phyloP scores from a whole-genome alignment of 1,140 invertebrate species.

The Camponotus vicinus region DNA sequence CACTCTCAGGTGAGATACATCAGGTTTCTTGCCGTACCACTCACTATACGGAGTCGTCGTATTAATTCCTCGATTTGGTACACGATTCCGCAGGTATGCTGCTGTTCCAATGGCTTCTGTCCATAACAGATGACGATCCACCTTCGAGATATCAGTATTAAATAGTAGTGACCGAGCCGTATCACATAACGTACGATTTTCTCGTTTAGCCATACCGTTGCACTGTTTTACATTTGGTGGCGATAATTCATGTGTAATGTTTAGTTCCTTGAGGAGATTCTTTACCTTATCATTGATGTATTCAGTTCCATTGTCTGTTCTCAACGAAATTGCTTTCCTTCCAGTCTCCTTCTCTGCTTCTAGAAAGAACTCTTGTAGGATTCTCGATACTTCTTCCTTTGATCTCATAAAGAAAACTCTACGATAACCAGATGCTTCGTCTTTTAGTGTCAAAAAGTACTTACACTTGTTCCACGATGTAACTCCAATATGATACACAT shows the following conservation, averaged over 20 bases:
- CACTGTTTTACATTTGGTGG: conserved; percentile 22
- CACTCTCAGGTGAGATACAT: conserved; percentile 4
- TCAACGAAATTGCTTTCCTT: conserved; percentile 29
- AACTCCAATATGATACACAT: conserved; percentile 81
- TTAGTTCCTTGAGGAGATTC: not conserved
- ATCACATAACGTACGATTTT: conserved; percentile 29
- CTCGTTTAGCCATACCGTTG: conserved; percentile 21
- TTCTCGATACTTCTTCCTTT: not conserved
- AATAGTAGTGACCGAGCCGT: conserved; percentile 19
- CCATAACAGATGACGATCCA: conserved; percentile 16
- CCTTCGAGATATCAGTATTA: conserved; percentile 1
- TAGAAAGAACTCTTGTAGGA: not conserved
- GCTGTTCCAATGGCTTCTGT: conserved; percentile 4
- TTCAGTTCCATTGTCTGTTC: not conserved
- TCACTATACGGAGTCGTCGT: conserved; percentile 14
- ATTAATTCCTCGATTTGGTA: not conserved
- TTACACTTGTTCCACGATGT: conserved; percentile 71
- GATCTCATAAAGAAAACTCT: too few species aligned
- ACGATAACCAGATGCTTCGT: not conserved
- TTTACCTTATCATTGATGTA: conserved; percentile 5
- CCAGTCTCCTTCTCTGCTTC: conserved; percentile 16
- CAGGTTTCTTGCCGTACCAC: conserved; percentile 31
- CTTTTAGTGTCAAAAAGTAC: conserved; percentile 59
- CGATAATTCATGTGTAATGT: conserved; percentile 16
- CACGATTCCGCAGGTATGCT: not conserved